Evolutionary conservation across 1,140 invertebrate genomes (phyloP), one percentile per base, ranked within the genome.

Genomic region (Pantala flavescens): DNA sequence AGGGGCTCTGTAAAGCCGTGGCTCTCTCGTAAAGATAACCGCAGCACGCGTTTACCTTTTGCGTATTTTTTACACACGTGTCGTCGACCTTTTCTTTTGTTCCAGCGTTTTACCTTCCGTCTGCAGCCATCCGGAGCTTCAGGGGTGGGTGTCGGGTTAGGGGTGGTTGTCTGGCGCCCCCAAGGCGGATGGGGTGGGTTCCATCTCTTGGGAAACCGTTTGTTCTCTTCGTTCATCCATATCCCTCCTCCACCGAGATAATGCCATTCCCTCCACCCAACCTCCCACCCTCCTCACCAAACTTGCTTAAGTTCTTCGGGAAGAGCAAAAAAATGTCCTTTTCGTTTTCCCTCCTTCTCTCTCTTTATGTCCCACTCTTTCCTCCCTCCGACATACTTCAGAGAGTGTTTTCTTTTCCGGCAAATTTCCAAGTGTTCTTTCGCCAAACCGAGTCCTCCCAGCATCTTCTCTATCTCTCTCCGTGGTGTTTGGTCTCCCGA

Each of bases 141-240:
- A n/a, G n/a, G n/a, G n/a, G n/a, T n/a, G n/a, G n/a, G n/a, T n/a
- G n/a, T n/a, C n/a, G 49, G n/a, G 49, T 3, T 63, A 3, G 49
- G 73, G 63, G 73, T 63, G 71, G 74, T 73, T 76, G 73, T 24
- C n/a, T 55, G 70, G 71, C n/a, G 42, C 55, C 14, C 71, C 10
- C 16, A 75, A 79, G 78, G 78, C 76, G 79, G 78, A 77, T 76
- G 76, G 78, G 78, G 24, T 36, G 55, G 23, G 23, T 70, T 42
- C 36, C 28, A 70, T 73, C 76, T 76, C 49, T 63, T 3, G 16
- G 49, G 49, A 21, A 12, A 21, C 49, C 49, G 49, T 63, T 63
- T 63, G 49, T 63, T 63, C 49, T 63, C 49, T 63, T 21, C 49
- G 49, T 63, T 63, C 49, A 63, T 63, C 49, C 49, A 12, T 63